Conservation (phyloP, 53 echinoderm and acorn worm species). For the Antedon mediterranea region DNA sequence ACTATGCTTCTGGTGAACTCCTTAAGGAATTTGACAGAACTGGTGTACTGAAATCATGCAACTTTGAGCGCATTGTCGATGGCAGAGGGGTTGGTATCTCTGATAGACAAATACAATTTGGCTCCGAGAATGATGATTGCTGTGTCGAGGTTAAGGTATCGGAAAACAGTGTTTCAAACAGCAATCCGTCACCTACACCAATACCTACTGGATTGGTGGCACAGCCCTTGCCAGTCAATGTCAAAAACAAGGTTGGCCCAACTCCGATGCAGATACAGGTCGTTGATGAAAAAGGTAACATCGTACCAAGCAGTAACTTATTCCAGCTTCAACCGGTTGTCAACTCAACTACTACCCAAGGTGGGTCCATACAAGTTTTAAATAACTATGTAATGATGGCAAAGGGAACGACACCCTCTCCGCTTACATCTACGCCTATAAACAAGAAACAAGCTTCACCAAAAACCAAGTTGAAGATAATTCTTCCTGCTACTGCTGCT, state of each 20-base stretch:
- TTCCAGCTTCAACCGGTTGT: neutral
- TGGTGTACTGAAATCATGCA: neutral
- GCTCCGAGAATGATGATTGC: neutral
- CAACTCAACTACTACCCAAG: neutral
- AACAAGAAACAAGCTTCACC: neutral
- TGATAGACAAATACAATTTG: neutral
- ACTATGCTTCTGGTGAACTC: neutral
- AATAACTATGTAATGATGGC: neutral
- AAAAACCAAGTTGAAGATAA: neutral
- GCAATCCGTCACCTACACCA: neutral
- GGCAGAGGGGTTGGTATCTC: neutral
- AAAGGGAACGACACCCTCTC: neutral
- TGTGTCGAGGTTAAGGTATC: neutral
- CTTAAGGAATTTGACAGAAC: neutral
- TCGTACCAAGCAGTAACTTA: neutral
- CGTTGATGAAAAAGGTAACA: neutral
- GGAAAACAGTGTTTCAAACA: neutral
- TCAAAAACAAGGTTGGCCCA: neutral
- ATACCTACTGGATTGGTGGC: neutral
- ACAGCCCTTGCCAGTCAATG: neutral
- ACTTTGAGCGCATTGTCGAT: neutral
- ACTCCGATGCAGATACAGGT: neutral
- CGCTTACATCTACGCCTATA: neutral
- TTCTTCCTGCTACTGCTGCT: neutral
- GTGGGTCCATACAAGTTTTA: neutral